Conservation (phyloP, 2,113 vertebrate genomes). For the Pelobates fuscus region DNA sequence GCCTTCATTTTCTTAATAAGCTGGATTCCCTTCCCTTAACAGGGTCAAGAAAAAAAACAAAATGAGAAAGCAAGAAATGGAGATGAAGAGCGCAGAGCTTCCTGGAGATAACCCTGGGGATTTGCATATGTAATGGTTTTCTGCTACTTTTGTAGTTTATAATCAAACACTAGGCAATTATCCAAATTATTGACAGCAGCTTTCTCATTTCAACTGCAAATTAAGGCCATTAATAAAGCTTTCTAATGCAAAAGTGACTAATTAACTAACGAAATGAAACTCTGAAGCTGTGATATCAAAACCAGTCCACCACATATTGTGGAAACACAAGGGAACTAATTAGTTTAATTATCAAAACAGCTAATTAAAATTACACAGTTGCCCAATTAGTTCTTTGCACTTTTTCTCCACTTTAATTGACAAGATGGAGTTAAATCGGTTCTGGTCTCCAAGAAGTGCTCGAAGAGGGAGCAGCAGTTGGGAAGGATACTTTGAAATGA, state of each 20-base stretch:
- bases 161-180: slow-evolving; percentile 99
- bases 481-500: slow-evolving; percentile 82
- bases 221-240: slow-evolving; percentile 99
- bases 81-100: slow-evolving; percentile 89
- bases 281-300: slow-evolving; percentile 94
- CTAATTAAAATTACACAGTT: slow-evolving; percentile 93
- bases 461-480: slow-evolving; percentile 66
- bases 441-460: slow-evolving; percentile 74
- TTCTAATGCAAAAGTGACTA: slow-evolving; percentile 99
- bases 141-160: slow-evolving; percentile 94
- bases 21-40: slow-evolving; percentile 79
- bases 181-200: slow-evolving; percentile 99
- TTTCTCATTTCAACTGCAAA: slow-evolving; percentile 99
- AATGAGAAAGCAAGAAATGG: slow-evolving; percentile 82
- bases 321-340: slow-evolving; percentile 98
- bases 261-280: slow-evolving; percentile 98
- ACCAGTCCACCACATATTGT: slow-evolving; percentile 95
- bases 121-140: slow-evolving; percentile 85
- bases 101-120: slow-evolving; percentile 87
- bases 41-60: slow-evolving; percentile 84
- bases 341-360: slow-evolving; percentile 96
- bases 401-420: slow-evolving; percentile 92
- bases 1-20: slow-evolving; percentile 86
- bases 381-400: slow-evolving; percentile 92
- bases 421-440: slow-evolving; percentile 98